Base-by-base conservation (phyloP, 2,888 invertebrate species). In the Drosophila kokeensis region DNA sequence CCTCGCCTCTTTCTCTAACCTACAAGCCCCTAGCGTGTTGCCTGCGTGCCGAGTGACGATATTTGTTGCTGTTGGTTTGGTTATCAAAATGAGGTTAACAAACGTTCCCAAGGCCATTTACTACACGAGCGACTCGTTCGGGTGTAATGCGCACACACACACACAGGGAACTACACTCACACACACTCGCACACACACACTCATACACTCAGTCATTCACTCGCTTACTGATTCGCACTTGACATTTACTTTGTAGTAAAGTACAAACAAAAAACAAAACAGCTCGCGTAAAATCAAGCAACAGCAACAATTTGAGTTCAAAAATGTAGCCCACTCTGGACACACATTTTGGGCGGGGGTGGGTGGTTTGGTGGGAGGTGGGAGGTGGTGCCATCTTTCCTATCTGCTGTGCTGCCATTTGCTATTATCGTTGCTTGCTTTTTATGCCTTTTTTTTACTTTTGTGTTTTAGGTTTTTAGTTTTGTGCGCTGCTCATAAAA, bases 61-160 rank as follows among this genome's bases (percentile, higher is more conserved):
- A 82, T 81, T 76, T 70, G 55, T 38, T 38, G 55, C 38, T n/a
- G 54, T 71, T 78, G 89, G 75, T 81, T 83, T 84, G 76, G 71
- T 84, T 89, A 87, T 89, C 89, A 87, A 82, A 87, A 84, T 75
- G 85, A 87, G 86, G 86, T 89, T 89, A 87, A 87, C 79, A 87
- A 89, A 89, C 86, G 85, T 81, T 79, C 76, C 87, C 86, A 87
- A 87, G 89, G 86, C 89, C 86, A 89, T 76, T 84, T 89, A 84
- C 84, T 74, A 86, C 65, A 75, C 63, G 52, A 49, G 55, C 49
- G 48, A 27, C 58, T 61, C 57, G 70, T 66, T 63, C 60, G 70
- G 63, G 50, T 71, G 74, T 81, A 77, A 74, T 77, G 74, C 81
- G 69, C 48, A 63, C 48, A 52, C 48, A 52, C 42, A 64, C 53